Evolutionary conservation across 1,140 invertebrate genomes (phyloP).

Genomic region (Tachypleus tridentatus): DNA sequence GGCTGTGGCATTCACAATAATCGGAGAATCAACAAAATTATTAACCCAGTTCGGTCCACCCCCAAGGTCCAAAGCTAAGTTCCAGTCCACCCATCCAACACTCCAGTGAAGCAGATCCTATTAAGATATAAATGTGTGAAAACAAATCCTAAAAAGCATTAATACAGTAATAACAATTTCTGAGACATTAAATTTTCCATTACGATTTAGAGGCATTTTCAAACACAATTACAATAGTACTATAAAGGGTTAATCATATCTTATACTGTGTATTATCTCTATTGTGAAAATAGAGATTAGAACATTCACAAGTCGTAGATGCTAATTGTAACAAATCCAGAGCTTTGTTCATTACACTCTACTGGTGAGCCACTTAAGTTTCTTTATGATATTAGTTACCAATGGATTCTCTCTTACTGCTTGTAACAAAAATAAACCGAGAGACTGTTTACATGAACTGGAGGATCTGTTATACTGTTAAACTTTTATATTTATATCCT

Average conservation of each 20-base stretch:
- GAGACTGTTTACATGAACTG: neutral
- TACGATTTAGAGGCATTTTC: neutral
- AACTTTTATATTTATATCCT: too few species aligned
- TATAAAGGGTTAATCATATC: neutral
- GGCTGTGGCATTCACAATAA: slow-evolving; percentile 52
- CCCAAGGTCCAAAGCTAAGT: slow-evolving; percentile 56
- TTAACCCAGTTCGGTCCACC: slow-evolving; percentile 63
- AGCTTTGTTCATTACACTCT: too few species aligned
- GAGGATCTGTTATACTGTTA: too few species aligned
- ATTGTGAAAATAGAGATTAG: neutral
- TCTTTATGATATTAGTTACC: neutral
- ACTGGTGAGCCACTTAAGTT: too few species aligned
- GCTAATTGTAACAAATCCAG: too few species aligned
- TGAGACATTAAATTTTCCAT: neutral
- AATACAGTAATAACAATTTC: neutral
- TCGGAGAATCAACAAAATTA: slow-evolving; percentile 62
- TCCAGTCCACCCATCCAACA: slow-evolving; percentile 79
- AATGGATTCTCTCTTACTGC: neutral
- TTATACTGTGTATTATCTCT: neutral
- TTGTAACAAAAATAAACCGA: neutral
- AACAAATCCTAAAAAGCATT: neutral
- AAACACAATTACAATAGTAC: neutral
- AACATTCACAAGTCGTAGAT: too few species aligned
- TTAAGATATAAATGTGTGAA: neutral
- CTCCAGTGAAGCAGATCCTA: slow-evolving; percentile 43